Evolutionary conservation across 35 echinoderm and acorn worm species (phyloP).

Genomic region (Amphiura filiformis): DNA sequence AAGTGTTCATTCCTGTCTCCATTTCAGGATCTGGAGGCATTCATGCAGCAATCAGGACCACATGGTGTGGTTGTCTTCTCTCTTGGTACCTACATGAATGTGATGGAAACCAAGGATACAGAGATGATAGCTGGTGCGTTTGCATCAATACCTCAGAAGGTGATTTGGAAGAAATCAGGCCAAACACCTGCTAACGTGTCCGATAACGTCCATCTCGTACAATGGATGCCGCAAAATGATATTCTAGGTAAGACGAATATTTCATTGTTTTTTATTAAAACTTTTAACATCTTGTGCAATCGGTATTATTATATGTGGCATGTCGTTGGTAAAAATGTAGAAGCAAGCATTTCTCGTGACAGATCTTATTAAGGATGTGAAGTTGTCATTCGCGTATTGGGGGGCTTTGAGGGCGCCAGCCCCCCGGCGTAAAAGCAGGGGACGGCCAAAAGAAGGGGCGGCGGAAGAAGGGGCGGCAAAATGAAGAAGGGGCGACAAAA

Average conservation of each 20-base stretch:
- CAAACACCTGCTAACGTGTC: not conserved
- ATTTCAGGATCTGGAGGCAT: conserved; percentile 50
- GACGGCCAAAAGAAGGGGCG: too few species aligned
- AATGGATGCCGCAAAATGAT: conserved; percentile 75
- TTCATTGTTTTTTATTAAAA: too few species aligned
- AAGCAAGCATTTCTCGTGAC: too few species aligned
- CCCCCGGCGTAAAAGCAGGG: too few species aligned
- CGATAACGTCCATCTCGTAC: conserved; percentile 40
- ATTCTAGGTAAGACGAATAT: conserved; percentile 45
- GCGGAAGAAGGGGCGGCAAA: too few species aligned
- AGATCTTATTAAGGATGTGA: too few species aligned
- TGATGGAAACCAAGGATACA: not conserved
- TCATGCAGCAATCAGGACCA: conserved; percentile 63
- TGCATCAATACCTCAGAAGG: conserved; percentile 33
- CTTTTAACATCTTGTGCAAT: too few species aligned
- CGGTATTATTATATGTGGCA: too few species aligned
- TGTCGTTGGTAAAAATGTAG: too few species aligned
- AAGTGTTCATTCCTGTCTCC: not conserved
- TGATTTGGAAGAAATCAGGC: conserved; percentile 49
- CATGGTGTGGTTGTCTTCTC: conserved; percentile 69
- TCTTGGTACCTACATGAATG: conserved; percentile 34
- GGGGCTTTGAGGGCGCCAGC: too few species aligned
- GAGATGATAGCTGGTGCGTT: conserved; percentile 43
- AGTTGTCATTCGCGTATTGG: too few species aligned
- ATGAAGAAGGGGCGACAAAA: too few species aligned